Base-by-base conservation (phyloP, 2,888 invertebrate genomes). In the Acholoe squamosa region DNA sequence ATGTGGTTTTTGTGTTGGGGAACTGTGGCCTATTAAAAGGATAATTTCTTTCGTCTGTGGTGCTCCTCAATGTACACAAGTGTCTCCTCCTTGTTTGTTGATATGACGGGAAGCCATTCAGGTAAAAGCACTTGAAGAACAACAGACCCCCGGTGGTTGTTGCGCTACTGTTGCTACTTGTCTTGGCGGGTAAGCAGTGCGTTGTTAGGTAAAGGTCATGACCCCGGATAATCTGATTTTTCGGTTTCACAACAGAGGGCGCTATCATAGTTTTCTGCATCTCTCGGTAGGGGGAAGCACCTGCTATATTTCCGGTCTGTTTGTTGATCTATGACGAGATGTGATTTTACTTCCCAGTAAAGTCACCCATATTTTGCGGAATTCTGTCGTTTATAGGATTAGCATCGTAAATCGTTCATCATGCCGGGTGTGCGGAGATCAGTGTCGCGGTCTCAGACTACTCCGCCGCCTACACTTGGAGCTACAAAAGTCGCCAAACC, bases 351-450 rank as follows among this genome's bases (percentile, higher is more conserved):
- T n/a, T n/a, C n/a, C n/a, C n/a, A n/a, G n/a, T n/a, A n/a, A n/a
- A n/a, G n/a, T n/a, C n/a, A n/a, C n/a, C n/a, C n/a, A n/a, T n/a
- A n/a, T n/a, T n/a, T n/a, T n/a, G n/a, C n/a, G n/a, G n/a, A n/a
- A n/a, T n/a, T n/a, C n/a, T n/a, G n/a, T n/a, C n/a, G n/a, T n/a
- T n/a, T n/a, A n/a, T n/a, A n/a, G n/a, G n/a, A n/a, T n/a, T n/a
- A n/a, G n/a, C n/a, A n/a, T n/a, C n/a, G n/a, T n/a, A n/a, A n/a
- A n/a, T n/a, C n/a, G n/a, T n/a, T n/a, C n/a, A n/a, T n/a, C n/a
- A 89, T 89, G 89, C 89, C 89, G 22, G 89, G 89, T 34, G 31
- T 61, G 89, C 14, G 89, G 76, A 89, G 89, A 43, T 67, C 89
- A 7, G 61, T 71, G 1, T 89, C 76, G 19, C 14, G 89, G 71